These are phyloP conservation scores for Triplophysa tibetana DNA, from an alignment of 2,113 vertebrate genomes.

Conservation along the genomic window DNA sequence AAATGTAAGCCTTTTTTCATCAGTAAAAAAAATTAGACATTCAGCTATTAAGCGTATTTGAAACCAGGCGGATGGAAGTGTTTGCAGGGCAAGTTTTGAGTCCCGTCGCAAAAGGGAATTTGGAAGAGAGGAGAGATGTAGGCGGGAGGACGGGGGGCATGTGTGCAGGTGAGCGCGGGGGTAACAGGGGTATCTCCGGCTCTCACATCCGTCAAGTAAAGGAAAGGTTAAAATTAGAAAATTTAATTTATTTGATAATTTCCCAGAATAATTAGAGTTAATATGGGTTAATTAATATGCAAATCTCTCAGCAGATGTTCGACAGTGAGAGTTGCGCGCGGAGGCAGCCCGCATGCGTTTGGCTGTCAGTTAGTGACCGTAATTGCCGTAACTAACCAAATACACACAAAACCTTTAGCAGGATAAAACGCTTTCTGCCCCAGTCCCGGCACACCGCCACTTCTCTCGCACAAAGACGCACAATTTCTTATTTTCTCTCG, in stretches of 20 bases:
- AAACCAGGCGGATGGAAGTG: too few relatives aligned
- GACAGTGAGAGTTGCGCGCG: constrained; percentile 93
- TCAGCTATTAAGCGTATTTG: too few relatives aligned
- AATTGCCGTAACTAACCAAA: constrained; percentile 99
- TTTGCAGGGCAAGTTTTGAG: too few relatives aligned
- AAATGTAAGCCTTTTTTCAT: too few relatives aligned
- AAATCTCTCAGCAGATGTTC: constrained; percentile 99
- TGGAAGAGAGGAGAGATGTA: too few relatives aligned
- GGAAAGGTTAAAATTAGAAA: constrained; percentile 99
- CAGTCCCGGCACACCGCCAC: constrained; percentile 89
- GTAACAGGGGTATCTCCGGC: constrained; percentile 81
- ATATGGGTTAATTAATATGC: constrained; percentile 99
- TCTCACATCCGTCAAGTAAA: constrained; percentile 93
- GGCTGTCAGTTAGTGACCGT: constrained; percentile 99
- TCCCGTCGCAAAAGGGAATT: too few relatives aligned
- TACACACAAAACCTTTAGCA: constrained; percentile 93
- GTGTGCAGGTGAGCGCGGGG: constrained; percentile 85
- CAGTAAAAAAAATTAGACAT: too few relatives aligned
- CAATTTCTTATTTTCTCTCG: constrained; percentile 89
- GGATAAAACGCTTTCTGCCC: constrained; percentile 96
- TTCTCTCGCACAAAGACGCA: constrained; percentile 96
- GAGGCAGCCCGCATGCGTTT: constrained; percentile 99
- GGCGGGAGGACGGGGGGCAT: constrained; percentile 40
- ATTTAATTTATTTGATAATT: constrained; percentile 99
- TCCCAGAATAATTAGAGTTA: constrained; percentile 99